Conservation (phyloP, 2,888 invertebrate species). For the Drosophila mayaguana region DNA sequence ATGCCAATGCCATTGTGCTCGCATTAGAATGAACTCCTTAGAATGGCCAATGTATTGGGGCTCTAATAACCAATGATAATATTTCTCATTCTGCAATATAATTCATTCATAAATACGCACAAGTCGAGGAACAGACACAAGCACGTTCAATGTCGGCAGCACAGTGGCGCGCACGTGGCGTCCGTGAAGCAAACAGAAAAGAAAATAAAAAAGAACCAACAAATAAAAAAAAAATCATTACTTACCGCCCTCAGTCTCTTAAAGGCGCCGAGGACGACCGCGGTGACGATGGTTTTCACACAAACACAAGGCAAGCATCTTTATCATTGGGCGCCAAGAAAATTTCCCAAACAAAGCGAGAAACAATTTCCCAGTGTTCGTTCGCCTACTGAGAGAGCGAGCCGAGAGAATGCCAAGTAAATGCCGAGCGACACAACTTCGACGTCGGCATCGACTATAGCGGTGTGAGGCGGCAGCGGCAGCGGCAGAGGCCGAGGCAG, state of each 20-base stretch:
- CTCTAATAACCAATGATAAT: conserved; percentile 53
- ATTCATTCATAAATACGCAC: conserved; percentile 72
- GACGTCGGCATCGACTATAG: conserved; percentile 8
- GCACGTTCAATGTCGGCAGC: conserved; percentile 66
- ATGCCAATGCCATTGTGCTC: background rate
- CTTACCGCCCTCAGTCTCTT: background rate
- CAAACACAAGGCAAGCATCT: conserved; percentile 16
- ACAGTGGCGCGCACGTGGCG: conserved; percentile 58
- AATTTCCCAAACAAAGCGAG: conserved; percentile 74
- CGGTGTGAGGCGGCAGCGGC: conserved; percentile 18
- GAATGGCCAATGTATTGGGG: background rate
- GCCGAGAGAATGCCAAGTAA: conserved; percentile 16
- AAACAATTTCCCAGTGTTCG: conserved; percentile 68
- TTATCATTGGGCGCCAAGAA: conserved; percentile 33
- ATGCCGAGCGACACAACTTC: conserved; percentile 28
- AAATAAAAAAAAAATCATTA: conserved; percentile 9
- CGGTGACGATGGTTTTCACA: background rate
- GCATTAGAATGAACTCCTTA: background rate
- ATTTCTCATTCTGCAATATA: conserved; percentile 28
- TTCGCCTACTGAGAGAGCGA: conserved; percentile 39
- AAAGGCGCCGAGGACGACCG: conserved; percentile 4
- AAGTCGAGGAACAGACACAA: conserved; percentile 13
- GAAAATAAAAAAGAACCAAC: background rate
- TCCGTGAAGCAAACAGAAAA: conserved; percentile 13
- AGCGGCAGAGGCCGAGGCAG: conserved; percentile 24